These are phyloP conservation scores for Aspidoscelis tigris DNA, from an alignment of 2,113 vertebrate genomes.

Conservation along the genomic window DNA sequence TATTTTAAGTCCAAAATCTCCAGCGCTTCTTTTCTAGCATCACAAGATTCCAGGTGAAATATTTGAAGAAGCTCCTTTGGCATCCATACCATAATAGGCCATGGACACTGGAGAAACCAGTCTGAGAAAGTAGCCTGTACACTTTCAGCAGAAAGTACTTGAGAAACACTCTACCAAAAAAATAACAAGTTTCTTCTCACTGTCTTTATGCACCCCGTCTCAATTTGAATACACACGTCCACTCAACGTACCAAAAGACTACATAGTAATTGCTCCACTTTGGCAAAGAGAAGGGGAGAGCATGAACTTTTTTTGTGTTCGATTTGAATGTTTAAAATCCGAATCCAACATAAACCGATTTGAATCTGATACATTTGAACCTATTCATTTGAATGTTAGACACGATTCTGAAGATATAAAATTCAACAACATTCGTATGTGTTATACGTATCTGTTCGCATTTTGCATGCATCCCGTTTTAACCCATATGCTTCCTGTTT, in stretches of 20 bases:
- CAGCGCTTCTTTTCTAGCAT: not conserved
- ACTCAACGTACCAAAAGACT: not conserved
- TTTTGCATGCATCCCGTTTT: no score
- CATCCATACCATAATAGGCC: not conserved
- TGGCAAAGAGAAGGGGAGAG: conserved; percentile 29
- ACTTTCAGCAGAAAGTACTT: not conserved
- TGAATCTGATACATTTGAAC: no score
- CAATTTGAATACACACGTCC: not conserved
- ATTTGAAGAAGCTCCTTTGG: not conserved
- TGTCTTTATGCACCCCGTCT: not conserved
- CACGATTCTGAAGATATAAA: no score
- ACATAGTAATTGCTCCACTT: not conserved
- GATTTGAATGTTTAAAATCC: no score
- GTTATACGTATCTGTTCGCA: no score
- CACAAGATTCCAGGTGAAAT: not conserved
- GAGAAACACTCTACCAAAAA: not conserved
- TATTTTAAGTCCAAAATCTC: not conserved
- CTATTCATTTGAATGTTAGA: no score
- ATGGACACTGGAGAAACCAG: not conserved
- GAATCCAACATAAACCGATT: no score
- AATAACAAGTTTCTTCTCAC: no score
- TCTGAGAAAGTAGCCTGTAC: not conserved
- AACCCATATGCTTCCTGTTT: no score
- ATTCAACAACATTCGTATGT: no score
- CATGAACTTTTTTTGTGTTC: no score